phyloP scores from a whole-genome alignment of 2,888 invertebrate species.

The Drosophila multiciliata region DNA sequence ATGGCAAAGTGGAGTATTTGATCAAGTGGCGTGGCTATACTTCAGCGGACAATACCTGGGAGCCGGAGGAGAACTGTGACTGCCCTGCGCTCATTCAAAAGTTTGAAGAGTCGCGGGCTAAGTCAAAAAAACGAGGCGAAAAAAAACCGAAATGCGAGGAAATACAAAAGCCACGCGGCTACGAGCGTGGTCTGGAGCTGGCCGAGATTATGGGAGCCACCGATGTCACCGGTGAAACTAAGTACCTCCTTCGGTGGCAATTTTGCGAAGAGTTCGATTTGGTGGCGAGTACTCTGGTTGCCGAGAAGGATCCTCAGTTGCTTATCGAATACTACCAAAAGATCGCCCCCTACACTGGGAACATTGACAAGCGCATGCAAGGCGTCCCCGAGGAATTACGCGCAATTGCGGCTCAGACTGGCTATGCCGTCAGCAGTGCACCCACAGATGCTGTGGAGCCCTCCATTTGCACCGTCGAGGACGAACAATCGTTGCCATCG shows the following conservation, averaged over 20 bases:
- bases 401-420: conserved; percentile 52
- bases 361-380: conserved; percentile 78
- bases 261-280: conserved; percentile 88
- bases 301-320: conserved; percentile 87
- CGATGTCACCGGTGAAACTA: conserved; percentile 93
- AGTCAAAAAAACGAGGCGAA: conserved; percentile 85
- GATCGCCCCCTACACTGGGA: conserved; percentile 83
- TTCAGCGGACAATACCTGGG: conserved; percentile 97
- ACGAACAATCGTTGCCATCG: conserved; percentile 20
- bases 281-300: conserved; percentile 87
- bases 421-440: conserved; percentile 37
- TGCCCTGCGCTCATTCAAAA: conserved; percentile 94
- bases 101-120: conserved; percentile 91
- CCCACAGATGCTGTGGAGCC: conserved; percentile 29
- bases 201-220: conserved; percentile 96
- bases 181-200: conserved; percentile 91
- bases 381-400: conserved; percentile 82
- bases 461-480: conserved; percentile 37
- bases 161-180: conserved; percentile 89
- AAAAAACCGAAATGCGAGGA: conserved; percentile 86
- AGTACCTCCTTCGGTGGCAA: conserved; percentile 96
- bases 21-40: conserved; percentile 93
- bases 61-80: conserved; percentile 96
- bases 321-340: conserved; percentile 88
- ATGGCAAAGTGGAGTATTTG: conserved; percentile 90